Conservation (phyloP, 1,140 invertebrate genomes). For the Zaprionus lachaisei region DNA sequence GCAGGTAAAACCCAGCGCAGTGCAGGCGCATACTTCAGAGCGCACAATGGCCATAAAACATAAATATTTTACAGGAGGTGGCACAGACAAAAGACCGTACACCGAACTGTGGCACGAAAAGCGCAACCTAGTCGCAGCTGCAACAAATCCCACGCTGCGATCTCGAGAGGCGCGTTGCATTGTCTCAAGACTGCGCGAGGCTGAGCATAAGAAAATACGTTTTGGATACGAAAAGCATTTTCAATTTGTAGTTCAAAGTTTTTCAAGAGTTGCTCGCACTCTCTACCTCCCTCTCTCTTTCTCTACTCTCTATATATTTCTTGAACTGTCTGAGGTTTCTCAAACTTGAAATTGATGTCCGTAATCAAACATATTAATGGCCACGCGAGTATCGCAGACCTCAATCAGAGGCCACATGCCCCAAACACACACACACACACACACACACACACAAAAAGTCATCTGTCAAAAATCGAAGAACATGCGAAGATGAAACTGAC, state of each 20-base stretch:
- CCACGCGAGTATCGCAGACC: slow-evolving; percentile 53
- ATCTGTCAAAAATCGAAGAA: slow-evolving; percentile 80
- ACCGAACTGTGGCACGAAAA: slow-evolving; percentile 58
- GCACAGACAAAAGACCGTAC: slow-evolving; percentile 28
- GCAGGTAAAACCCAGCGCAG: slow-evolving; percentile 49
- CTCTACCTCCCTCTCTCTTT: neutral
- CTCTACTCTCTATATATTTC: neutral
- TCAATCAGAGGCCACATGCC: slow-evolving; percentile 57
- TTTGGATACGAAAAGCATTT: slow-evolving; percentile 68
- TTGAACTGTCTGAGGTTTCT: slow-evolving; percentile 1
- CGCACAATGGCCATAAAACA: slow-evolving; percentile 48
- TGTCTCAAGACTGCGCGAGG: slow-evolving; percentile 51
- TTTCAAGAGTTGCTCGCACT: slow-evolving; percentile 31
- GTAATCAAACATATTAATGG: slow-evolving; percentile 82
- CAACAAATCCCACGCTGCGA: slow-evolving; percentile 62
- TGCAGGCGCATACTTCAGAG: slow-evolving; percentile 44
- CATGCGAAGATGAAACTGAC: slow-evolving; percentile 66
- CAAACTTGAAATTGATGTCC: slow-evolving; percentile 56
- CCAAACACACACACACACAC: slow-evolving; percentile 5
- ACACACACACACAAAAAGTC: slow-evolving; percentile 37
- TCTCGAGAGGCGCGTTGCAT: slow-evolving; percentile 73
- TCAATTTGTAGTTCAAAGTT: slow-evolving; percentile 47
- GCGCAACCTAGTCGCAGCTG: slow-evolving; percentile 50
- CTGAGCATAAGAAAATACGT: slow-evolving; percentile 62
- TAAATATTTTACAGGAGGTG: slow-evolving; percentile 36